These are phyloP conservation scores for Porites lutea DNA, from an alignment of 64 coral and sea anemone genomes.

Conservation along the genomic window DNA sequence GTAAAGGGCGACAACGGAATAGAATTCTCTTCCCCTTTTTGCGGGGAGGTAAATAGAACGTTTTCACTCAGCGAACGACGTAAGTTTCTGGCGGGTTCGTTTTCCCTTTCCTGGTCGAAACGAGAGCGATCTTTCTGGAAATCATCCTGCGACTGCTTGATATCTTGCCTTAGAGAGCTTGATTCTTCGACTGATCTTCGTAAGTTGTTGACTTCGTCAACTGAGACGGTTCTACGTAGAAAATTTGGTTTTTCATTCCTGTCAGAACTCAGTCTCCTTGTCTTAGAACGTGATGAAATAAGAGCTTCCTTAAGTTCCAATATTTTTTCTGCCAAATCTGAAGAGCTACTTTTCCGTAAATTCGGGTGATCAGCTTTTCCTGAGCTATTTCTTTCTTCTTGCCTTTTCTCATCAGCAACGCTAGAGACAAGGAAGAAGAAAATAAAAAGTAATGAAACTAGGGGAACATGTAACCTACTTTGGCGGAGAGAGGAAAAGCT, in stretches of 20 bases:
- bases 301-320: conserved; percentile 44
- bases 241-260: background rate
- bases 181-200: background rate
- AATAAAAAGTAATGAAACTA: background rate
- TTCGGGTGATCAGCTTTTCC: background rate
- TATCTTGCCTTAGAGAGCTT: background rate
- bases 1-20: conserved; percentile 6
- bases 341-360: background rate
- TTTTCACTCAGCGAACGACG: conserved; percentile 21
- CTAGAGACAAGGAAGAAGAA: background rate
- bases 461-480: too few relatives aligned
- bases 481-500: too few relatives aligned
- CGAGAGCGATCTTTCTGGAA: background rate
- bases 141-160: background rate
- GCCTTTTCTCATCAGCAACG: conserved; percentile 9
- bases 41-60: background rate
- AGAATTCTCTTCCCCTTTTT: background rate
- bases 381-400: background rate
- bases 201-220: conserved; percentile 30
- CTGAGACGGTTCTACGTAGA: conserved; percentile 1
- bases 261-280: background rate
- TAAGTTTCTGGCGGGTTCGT: background rate
- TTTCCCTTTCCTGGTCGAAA: background rate
- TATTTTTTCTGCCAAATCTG: conserved; percentile 42
- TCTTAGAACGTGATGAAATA: background rate